phyloP scores from a whole-genome alignment of 1,140 invertebrate genomes.

The Myzus persicae region DNA sequence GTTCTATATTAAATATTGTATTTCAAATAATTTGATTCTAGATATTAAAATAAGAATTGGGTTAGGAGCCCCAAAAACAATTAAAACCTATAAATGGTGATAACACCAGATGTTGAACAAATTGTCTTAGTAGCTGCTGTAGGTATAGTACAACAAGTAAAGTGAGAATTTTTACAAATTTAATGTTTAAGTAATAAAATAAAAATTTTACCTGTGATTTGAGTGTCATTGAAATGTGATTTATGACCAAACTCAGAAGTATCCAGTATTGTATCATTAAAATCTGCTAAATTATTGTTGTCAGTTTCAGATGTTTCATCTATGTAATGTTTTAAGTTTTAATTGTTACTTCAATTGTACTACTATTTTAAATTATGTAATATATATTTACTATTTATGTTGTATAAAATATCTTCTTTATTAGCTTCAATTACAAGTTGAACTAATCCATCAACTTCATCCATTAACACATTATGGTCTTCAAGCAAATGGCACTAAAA shows the following conservation, averaged over 20 bases:
- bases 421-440: constrained; percentile 50
- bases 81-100: too few relatives aligned
- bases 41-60: too few relatives aligned
- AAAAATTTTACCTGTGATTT: constrained; percentile 20
- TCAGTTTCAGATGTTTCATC: background rate
- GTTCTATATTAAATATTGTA: background rate
- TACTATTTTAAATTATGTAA: background rate
- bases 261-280: constrained; percentile 5
- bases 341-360: background rate
- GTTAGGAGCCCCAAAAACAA: too few relatives aligned
- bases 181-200: background rate
- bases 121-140: too few relatives aligned
- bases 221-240: background rate
- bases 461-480: constrained; percentile 31
- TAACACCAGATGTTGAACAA: too few relatives aligned
- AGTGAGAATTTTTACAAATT: background rate
- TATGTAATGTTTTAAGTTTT: background rate
- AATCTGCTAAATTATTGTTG: constrained; percentile 3
- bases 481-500: constrained; percentile 51
- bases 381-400: background rate
- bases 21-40: background rate
- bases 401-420: constrained; percentile 22
- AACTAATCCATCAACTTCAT: constrained; percentile 43
- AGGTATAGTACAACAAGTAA: too few relatives aligned
- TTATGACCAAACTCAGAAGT: background rate